These are phyloP conservation scores for Chrysopa pallens DNA, from an alignment of 1,140 invertebrate genomes.

Conservation along the genomic window DNA sequence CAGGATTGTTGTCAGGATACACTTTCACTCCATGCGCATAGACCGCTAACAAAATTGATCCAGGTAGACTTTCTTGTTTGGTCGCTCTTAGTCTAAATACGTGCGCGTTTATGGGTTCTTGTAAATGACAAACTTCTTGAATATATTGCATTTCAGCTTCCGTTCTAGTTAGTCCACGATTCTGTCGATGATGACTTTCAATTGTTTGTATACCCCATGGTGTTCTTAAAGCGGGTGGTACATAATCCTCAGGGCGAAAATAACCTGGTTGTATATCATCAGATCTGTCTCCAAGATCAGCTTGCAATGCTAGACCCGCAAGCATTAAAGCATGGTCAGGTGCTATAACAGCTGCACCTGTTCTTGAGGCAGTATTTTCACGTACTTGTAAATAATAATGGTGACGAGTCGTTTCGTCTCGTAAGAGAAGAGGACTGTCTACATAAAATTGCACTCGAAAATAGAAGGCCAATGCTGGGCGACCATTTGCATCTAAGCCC, in stretches of 20 bases:
- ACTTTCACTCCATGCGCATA: slow-evolving; percentile 76
- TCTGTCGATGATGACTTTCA: slow-evolving; percentile 46
- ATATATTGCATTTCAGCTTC: slow-evolving; percentile 77
- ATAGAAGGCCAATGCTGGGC: slow-evolving; percentile 74
- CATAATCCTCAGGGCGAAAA: slow-evolving; percentile 63
- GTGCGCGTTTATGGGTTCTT: slow-evolving; percentile 82
- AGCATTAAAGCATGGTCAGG: slow-evolving; percentile 57
- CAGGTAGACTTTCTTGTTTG: slow-evolving; percentile 58
- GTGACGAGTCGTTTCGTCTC: slow-evolving; percentile 76
- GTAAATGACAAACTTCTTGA: slow-evolving; percentile 65
- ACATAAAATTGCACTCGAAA: slow-evolving; percentile 91
- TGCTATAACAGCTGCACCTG: slow-evolving; percentile 40
- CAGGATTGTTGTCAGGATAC: slow-evolving; percentile 45
- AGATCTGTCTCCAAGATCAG: slow-evolving; percentile 67
- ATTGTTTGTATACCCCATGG: slow-evolving; percentile 41
- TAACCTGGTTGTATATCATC: slow-evolving; percentile 27
- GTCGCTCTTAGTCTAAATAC: slow-evolving; percentile 70
- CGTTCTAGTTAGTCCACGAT: slow-evolving; percentile 48
- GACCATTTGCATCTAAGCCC: slow-evolving; percentile 78
- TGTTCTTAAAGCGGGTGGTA: slow-evolving; percentile 36
- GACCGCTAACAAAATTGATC: slow-evolving; percentile 59
- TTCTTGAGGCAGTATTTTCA: slow-evolving; percentile 63
- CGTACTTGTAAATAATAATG: slow-evolving; percentile 89
- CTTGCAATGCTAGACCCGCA: slow-evolving; percentile 75
- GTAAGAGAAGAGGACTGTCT: slow-evolving; percentile 66